Base-by-base conservation (phyloP, 2,888 invertebrate genomes). In the Pollenia angustigena region DNA sequence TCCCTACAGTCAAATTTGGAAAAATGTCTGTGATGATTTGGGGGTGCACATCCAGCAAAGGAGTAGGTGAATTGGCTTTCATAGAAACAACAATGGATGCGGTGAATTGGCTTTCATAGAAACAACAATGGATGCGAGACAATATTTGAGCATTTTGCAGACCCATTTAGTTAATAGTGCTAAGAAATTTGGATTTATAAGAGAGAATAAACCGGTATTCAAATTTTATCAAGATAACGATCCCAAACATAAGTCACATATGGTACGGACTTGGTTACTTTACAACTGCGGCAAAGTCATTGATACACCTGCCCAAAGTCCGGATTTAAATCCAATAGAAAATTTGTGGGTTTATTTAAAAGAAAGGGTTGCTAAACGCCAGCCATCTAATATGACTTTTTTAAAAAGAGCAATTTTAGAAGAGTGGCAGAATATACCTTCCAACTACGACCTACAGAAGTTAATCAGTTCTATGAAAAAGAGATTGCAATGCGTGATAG, bases 391-490 rank as follows among this genome's bases (percentile, higher is more conserved):
- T n/a, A 52, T n/a, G n/a, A n/a, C n/a, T n/a, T n/a, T n/a, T n/a
- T 52, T 9, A 52, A 18, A 18, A 18, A 18, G 18, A 18, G 18
- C 50, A 14, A 14, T 11, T 52, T n/a, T 52, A 52, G n/a, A n/a
- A 52, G n/a, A 52, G n/a, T 14, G n/a, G 50, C 50, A 1, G 6
- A 52, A 52, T n/a, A 52, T 52, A 14, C 50, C 11, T 11, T 14
- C 50, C 50, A 11, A 52, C 50, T 52, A 52, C 50, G 50, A 52
- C 50, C n/a, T 52, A 52, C 50, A 52, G n/a, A 52, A 52, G 50
- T 52, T 52, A 52, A 52, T 52, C n/a, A 52, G n/a, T 52, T 52
- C 50, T 11, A 52, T 52, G 50, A 52, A 52, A 52, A 52, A 52
- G n/a, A 52, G 50, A 52, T 1, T 4, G 50, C 50, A 52, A 52